Conservation (phyloP, 2,113 vertebrate genomes). For the Romanogobio albipinnatus region DNA sequence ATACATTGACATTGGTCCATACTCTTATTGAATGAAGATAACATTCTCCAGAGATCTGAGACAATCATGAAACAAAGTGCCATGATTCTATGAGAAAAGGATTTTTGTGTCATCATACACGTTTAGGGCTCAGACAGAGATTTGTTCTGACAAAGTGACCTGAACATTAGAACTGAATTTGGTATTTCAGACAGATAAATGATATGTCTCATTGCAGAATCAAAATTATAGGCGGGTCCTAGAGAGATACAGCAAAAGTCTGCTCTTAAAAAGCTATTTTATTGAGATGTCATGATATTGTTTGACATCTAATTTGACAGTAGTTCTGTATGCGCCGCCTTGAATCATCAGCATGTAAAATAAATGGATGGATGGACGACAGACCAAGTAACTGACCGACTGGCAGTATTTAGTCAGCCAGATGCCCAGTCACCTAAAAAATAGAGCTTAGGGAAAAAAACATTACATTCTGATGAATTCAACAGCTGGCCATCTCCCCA, state of each 20-base stretch:
- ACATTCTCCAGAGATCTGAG: background rate
- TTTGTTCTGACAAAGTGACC: background rate
- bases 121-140: background rate
- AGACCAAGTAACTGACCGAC: too few relatives aligned
- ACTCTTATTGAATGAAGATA: background rate
- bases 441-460: background rate
- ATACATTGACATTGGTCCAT: background rate
- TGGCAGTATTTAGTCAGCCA: background rate
- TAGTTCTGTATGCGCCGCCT: background rate
- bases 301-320: background rate
- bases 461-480: slow-evolving; percentile 70
- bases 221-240: background rate
- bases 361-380: too few relatives aligned
- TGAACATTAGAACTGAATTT: background rate
- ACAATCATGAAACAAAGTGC: background rate
- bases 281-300: background rate
- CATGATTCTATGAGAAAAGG: background rate
- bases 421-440: background rate
- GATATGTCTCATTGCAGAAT: background rate
- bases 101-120: background rate
- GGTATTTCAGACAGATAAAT: background rate
- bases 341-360: background rate
- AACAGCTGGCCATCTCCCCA: slow-evolving; percentile 71
- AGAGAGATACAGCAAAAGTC: background rate
- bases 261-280: background rate